Percentiles rank a stretch among this genome's conserved stretches.
phyloP scores from a whole-genome alignment of 2,888 invertebrate genomes.

The Sinelater perroti region DNA sequence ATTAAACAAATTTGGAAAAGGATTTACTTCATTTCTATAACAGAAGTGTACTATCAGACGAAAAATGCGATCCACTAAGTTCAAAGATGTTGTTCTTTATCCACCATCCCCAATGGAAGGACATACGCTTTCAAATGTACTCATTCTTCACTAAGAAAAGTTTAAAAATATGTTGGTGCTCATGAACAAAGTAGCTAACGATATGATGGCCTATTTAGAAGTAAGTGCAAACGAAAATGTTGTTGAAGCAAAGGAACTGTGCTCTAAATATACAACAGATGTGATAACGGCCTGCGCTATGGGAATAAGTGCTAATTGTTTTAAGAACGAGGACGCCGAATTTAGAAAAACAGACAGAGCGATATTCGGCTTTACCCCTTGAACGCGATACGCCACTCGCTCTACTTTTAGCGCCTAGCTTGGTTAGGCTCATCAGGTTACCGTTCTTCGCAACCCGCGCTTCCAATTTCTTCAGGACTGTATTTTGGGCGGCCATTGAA shows the following conservation, averaged over 20 bases:
- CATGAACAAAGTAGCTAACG: slow-evolving; percentile 55
- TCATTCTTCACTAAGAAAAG: slow-evolving; percentile 65
- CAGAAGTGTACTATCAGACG: slow-evolving; percentile 58
- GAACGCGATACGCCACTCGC: slow-evolving; percentile 44
- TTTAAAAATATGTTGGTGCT: slow-evolving; percentile 61
- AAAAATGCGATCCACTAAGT: slow-evolving; percentile 56
- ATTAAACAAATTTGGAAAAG: slow-evolving; percentile 58
- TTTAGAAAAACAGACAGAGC: slow-evolving; percentile 55
- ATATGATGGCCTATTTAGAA: slow-evolving; percentile 51
- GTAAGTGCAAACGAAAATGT: slow-evolving; percentile 48
- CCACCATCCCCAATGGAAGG: slow-evolving; percentile 63
- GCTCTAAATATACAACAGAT: slow-evolving; percentile 59
- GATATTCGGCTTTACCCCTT: slow-evolving; percentile 51
- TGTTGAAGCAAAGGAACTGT: slow-evolving; percentile 54
- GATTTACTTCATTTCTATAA: slow-evolving; percentile 61
- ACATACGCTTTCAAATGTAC: slow-evolving; percentile 61
- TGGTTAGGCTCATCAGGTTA: slow-evolving; percentile 45
- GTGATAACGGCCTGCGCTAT: slow-evolving; percentile 61
- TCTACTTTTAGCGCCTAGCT: slow-evolving; percentile 46
- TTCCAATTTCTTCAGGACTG: slow-evolving; percentile 45
- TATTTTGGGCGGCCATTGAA: slow-evolving; percentile 50
- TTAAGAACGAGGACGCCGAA: slow-evolving; percentile 54
- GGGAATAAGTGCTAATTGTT: slow-evolving; percentile 58
- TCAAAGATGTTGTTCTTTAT: slow-evolving; percentile 58
- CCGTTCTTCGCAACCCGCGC: slow-evolving; percentile 47